These are phyloP conservation scores for Rhaphigaster nebulosa DNA, from an alignment of 2,888 invertebrate genomes.

Conservation along the genomic window DNA sequence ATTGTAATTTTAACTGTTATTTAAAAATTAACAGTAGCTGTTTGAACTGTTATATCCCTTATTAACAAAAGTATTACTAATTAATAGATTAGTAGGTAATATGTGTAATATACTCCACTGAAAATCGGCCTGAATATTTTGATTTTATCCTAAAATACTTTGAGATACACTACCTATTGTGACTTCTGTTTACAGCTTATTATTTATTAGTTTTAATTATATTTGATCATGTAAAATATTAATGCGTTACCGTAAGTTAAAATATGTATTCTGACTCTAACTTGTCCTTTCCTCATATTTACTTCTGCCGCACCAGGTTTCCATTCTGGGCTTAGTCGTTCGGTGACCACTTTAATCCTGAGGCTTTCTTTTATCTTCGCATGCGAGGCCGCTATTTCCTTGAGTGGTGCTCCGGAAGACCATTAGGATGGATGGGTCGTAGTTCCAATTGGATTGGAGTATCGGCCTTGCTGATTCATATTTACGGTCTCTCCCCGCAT, in stretches of 20 bases:
- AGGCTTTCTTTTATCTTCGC: slow-evolving; percentile 40
- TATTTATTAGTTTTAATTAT: too few species aligned
- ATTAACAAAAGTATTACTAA: too few species aligned
- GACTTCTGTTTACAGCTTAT: too few species aligned
- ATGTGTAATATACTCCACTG: too few species aligned
- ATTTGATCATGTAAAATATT: neutral
- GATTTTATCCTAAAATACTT: too few species aligned
- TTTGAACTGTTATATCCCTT: too few species aligned
- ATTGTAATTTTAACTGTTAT: too few species aligned
- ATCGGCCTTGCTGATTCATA: slow-evolving; percentile 8
- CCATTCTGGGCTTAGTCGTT: neutral
- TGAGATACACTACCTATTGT: too few species aligned
- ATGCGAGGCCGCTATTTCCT: slow-evolving; percentile 32
- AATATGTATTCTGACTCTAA: neutral
- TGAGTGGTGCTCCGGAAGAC: slow-evolving; percentile 25
- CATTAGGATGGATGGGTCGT: neutral
- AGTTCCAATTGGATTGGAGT: slow-evolving; percentile 22
- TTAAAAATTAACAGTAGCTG: too few species aligned
- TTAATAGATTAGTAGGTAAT: too few species aligned
- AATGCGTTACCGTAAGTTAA: neutral
- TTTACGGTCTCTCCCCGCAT: neutral
- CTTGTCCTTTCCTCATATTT: neutral
- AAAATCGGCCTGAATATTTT: too few species aligned
- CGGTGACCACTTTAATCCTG: neutral
- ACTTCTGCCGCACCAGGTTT: neutral